phyloP scores from a whole-genome alignment of 2,888 invertebrate genomes.

The Perithous albicinctus region DNA sequence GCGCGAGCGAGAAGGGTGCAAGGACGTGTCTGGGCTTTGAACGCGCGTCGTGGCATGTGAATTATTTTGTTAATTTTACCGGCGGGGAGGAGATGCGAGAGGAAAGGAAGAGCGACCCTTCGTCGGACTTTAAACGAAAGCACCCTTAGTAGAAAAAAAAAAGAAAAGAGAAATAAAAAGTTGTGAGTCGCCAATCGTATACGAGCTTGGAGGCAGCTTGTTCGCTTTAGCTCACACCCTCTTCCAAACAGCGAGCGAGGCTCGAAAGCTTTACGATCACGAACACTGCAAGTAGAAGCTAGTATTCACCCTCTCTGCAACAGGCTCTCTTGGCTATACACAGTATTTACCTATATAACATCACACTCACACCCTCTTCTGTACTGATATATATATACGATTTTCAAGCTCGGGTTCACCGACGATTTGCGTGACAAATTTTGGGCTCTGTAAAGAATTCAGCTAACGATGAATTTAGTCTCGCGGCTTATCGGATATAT shows the following conservation, averaged over 20 bases:
- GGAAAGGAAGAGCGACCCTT: constrained; percentile 44
- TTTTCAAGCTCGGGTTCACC: constrained; percentile 62
- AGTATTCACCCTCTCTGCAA: constrained; percentile 54
- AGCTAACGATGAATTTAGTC: constrained; percentile 60
- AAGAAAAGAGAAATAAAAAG: constrained; percentile 32
- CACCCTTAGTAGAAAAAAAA: constrained; percentile 26
- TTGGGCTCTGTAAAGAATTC: constrained; percentile 58
- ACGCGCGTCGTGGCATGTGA: constrained; percentile 69
- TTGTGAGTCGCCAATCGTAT: constrained; percentile 57
- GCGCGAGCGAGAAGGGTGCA: constrained; percentile 7
- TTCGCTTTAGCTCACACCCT: constrained; percentile 50
- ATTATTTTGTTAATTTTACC: constrained; percentile 75
- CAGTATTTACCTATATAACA: neutral
- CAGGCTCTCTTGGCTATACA: constrained; percentile 39
- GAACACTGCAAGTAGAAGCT: constrained; percentile 38
- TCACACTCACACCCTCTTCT: neutral
- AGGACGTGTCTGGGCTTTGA: constrained; percentile 41
- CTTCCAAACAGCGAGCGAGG: constrained; percentile 28
- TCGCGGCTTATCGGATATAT: constrained; percentile 50
- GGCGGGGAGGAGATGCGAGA: constrained; percentile 42
- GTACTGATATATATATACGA: no score
- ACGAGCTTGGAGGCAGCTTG: constrained; percentile 58
- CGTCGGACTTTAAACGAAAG: constrained; percentile 54
- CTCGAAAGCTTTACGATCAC: constrained; percentile 67
- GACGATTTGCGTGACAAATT: constrained; percentile 55